Conservation (phyloP, 2,888 invertebrate genomes). For the Callyntrura sp. region DNA sequence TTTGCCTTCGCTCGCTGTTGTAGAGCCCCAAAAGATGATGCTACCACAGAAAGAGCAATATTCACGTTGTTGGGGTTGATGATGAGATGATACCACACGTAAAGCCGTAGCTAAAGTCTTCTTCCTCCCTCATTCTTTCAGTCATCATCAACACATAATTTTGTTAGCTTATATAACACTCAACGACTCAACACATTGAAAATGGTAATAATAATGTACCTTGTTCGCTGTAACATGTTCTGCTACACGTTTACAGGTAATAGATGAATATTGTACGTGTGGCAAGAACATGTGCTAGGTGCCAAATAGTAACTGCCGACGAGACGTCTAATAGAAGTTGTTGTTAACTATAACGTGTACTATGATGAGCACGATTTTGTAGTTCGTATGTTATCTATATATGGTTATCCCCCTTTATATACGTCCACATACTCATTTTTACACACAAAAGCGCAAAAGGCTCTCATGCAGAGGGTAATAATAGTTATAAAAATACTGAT, state of each 20-base stretch:
- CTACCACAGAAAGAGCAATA: neutral
- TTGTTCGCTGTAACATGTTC: neutral
- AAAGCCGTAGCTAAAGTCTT: conserved; percentile 46
- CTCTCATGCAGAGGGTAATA: conserved; percentile 51
- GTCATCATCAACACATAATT: conserved; percentile 36
- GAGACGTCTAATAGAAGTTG: conserved; percentile 12
- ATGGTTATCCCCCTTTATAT: neutral
- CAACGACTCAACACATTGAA: neutral
- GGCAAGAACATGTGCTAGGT: conserved; percentile 70
- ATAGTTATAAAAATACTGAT: conserved; percentile 68
- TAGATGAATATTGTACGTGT: conserved; percentile 20
- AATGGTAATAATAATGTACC: neutral
- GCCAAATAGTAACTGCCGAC: conserved; percentile 66
- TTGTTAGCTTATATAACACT: neutral
- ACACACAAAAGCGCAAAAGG: neutral
- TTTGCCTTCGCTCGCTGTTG: too few species aligned
- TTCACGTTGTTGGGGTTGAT: neutral
- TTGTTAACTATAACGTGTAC: conserved; percentile 1
- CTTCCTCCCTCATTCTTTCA: conserved; percentile 59
- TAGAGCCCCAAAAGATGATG: too few species aligned
- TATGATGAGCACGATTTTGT: conserved; percentile 10
- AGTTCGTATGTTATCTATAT: neutral
- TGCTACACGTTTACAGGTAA: neutral
- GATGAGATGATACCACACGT: neutral
- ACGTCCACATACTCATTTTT: conserved; percentile 43